Evolutionary conservation across 2,797 vertebrate species (phyloP).

Genomic region (Pelobates cultripes): DNA sequence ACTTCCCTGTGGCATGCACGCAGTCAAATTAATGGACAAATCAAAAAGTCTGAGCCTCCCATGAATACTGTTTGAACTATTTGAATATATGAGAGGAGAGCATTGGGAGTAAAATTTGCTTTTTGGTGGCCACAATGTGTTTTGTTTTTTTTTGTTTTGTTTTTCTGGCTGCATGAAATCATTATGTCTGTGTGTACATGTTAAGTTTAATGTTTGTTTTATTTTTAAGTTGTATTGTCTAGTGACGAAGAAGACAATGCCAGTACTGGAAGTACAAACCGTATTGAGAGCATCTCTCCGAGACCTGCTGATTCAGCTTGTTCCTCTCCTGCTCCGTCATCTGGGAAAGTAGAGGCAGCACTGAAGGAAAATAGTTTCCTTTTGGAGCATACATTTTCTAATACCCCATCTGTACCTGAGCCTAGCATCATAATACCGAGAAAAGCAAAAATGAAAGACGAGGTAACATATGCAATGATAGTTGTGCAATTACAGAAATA

Average conservation of each 20-base stretch:
- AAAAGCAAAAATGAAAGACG: constrained; percentile 90
- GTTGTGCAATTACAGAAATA: too few species aligned
- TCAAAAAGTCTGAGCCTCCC: too few species aligned
- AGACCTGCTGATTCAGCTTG: constrained; percentile 89
- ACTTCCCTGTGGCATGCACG: too few species aligned
- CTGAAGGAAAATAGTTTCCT: constrained; percentile 80
- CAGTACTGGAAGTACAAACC: constrained; percentile 81
- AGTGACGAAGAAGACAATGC: constrained; percentile 85
- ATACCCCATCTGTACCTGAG: constrained; percentile 79
- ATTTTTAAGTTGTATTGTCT: constrained; percentile 87
- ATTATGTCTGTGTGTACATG: too few species aligned
- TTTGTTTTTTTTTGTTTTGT: too few species aligned
- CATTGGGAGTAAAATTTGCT: too few species aligned
- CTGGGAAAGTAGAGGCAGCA: constrained; percentile 88
- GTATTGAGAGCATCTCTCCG: constrained; percentile 86
- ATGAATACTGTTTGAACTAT: too few species aligned
- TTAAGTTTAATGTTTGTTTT: not conserved
- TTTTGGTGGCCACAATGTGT: too few species aligned
- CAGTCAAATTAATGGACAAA: too few species aligned
- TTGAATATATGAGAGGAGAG: too few species aligned
- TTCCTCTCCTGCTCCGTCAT: constrained; percentile 87
- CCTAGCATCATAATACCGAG: constrained; percentile 77
- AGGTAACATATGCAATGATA: constrained; percentile 73
- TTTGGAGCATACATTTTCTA: constrained; percentile 74
- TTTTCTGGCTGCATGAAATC: too few species aligned